These are phyloP conservation scores for Noctua pronuba DNA, from an alignment of 2,888 invertebrate species.

Conservation along the genomic window DNA sequence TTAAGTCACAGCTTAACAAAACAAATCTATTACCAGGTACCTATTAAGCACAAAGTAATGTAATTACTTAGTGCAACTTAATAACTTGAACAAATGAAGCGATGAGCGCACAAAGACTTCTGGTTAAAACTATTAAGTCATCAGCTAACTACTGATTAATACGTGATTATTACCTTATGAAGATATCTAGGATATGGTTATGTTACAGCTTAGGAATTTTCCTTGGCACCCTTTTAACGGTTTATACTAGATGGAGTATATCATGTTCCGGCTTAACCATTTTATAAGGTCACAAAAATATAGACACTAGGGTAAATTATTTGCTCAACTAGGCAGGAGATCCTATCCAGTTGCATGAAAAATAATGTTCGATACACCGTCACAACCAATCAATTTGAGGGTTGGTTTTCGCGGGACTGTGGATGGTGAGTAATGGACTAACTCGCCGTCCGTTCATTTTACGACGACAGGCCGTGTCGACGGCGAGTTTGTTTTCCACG, in stretches of 20 bases:
- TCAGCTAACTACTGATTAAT: constrained; percentile 3
- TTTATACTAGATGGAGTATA: background rate
- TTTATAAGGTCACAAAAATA: background rate
- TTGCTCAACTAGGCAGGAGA: background rate
- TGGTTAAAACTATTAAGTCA: constrained; percentile 49
- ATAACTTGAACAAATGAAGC: constrained; percentile 38
- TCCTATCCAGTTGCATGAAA: background rate
- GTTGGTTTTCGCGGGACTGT: too few relatives aligned
- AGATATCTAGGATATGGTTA: constrained; percentile 2
- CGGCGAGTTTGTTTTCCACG: too few relatives aligned
- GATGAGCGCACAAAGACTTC: constrained; percentile 58
- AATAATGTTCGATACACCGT: background rate
- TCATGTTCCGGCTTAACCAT: constrained; percentile 9
- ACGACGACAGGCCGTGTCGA: too few relatives aligned
- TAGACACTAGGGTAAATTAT: background rate
- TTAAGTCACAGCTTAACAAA: background rate
- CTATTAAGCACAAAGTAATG: background rate
- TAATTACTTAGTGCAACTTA: constrained; percentile 22
- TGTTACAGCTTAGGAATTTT: constrained; percentile 9
- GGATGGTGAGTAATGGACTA: too few relatives aligned
- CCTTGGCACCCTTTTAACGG: constrained; percentile 18
- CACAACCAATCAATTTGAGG: background rate
- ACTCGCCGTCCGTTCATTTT: too few relatives aligned
- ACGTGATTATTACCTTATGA: constrained; percentile 15
- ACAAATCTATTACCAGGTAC: constrained; percentile 1